A percentile compares a stretch with the other conserved stretches of the same genome.
phyloP scores from a whole-genome alignment of 2,113 vertebrate species.

The Sturnus vulgaris region DNA sequence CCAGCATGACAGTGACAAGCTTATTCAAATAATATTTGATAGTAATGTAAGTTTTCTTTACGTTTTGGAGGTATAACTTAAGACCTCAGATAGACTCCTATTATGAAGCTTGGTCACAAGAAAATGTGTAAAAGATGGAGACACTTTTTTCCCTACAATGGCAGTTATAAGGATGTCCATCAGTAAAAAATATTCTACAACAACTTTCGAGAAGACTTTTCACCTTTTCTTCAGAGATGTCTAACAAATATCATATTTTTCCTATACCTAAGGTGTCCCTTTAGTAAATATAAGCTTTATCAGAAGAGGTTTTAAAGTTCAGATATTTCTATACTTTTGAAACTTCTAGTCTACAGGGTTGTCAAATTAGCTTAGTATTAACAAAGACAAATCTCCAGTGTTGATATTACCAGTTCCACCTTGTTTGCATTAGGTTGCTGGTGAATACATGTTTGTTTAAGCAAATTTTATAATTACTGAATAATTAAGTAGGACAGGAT shows the following conservation, averaged over 20 bases:
- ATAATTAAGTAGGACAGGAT: background rate
- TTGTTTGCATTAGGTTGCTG: background rate
- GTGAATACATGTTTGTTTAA: background rate
- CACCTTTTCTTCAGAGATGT: background rate
- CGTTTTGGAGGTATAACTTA: background rate
- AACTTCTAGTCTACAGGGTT: background rate
- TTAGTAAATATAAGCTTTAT: background rate
- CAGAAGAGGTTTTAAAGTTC: background rate
- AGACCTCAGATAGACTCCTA: background rate
- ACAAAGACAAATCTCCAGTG: background rate
- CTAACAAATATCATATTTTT: background rate
- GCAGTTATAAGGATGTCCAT: background rate
- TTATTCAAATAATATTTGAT: background rate
- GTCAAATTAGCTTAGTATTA: background rate
- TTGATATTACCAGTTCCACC: background rate
- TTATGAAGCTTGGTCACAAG: background rate
- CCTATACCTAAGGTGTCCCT: background rate
- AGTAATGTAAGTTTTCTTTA: background rate
- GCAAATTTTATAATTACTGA: background rate
- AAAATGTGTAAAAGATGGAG: background rate
- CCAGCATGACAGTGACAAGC: background rate
- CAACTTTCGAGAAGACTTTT: background rate
- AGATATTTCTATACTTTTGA: background rate
- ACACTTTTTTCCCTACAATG: background rate
- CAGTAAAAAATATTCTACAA: background rate